These are phyloP conservation scores for Agrotis clavis DNA, from an alignment of 2,888 invertebrate species.

Conservation along the genomic window DNA sequence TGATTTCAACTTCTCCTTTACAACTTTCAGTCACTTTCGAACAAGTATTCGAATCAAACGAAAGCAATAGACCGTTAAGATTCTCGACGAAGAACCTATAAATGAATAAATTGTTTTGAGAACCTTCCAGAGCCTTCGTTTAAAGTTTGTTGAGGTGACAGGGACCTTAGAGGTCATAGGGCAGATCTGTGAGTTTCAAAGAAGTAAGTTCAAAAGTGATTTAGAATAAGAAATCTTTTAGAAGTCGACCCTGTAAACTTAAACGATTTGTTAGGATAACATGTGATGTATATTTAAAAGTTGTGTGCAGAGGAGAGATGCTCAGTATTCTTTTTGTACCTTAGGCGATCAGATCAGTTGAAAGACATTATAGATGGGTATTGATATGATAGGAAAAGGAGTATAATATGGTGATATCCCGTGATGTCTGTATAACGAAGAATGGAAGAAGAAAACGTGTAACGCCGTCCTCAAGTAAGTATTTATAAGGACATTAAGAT, in stretches of 20 bases:
- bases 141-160: conserved; percentile 40
- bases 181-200: conserved; percentile 24
- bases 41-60: conserved; percentile 34
- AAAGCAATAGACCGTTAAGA: conserved; percentile 18
- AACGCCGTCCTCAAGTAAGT: too few species aligned
- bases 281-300: neutral
- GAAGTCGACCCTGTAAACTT: neutral
- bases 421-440: too few species aligned
- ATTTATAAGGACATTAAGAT: too few species aligned
- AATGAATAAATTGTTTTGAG: conserved; percentile 45
- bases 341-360: too few species aligned
- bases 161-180: conserved; percentile 16
- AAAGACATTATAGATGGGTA: too few species aligned
- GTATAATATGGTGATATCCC: too few species aligned
- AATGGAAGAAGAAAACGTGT: too few species aligned
- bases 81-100: conserved; percentile 19
- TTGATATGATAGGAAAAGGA: too few species aligned
- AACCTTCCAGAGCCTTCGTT: conserved; percentile 16
- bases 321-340: too few species aligned
- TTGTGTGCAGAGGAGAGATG: neutral
- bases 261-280: conserved; percentile 16
- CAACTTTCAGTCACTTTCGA: conserved; percentile 11
- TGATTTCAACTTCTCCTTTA: neutral
- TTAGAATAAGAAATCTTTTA: conserved; percentile 17
- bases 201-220: conserved; percentile 36